phyloP scores from a whole-genome alignment of 2,797 vertebrate species.

The Sylvia borin region DNA sequence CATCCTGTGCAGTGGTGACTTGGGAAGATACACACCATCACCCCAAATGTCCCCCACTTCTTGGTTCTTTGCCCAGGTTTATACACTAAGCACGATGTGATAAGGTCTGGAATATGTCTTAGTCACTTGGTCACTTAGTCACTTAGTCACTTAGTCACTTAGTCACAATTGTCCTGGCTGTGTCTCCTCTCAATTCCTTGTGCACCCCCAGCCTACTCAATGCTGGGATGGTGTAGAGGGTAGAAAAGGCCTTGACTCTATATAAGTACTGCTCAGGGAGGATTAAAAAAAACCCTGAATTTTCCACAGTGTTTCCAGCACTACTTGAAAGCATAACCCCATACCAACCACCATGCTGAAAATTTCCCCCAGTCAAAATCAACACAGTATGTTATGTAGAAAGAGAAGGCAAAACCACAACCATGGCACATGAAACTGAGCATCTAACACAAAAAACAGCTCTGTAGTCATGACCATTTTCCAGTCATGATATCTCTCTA shows the following conservation, averaged over 20 bases:
- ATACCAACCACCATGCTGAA: neutral
- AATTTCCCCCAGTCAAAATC: neutral
- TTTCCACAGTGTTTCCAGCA: neutral
- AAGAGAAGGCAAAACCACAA: neutral
- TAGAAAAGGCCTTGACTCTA: neutral
- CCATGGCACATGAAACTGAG: neutral
- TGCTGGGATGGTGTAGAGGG: neutral
- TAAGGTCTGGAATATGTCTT: neutral
- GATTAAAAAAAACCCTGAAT: neutral
- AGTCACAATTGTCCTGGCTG: neutral
- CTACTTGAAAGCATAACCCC: neutral
- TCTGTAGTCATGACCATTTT: neutral
- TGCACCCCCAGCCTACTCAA: rapidly evolving
- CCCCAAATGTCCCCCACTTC: neutral
- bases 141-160: no score
- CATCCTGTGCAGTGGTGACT: rapidly evolving
- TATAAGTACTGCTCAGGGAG: neutral
- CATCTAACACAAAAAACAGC: neutral
- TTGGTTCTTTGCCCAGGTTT: neutral
- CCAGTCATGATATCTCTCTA: neutral
- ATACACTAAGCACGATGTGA: neutral
- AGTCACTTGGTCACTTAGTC: no score
- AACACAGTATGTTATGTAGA: neutral
- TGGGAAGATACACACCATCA: neutral
- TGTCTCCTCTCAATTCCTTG: neutral